These are phyloP conservation scores for Carassius auratus DNA, from an alignment of 2,113 vertebrate genomes.

Conservation along the genomic window DNA sequence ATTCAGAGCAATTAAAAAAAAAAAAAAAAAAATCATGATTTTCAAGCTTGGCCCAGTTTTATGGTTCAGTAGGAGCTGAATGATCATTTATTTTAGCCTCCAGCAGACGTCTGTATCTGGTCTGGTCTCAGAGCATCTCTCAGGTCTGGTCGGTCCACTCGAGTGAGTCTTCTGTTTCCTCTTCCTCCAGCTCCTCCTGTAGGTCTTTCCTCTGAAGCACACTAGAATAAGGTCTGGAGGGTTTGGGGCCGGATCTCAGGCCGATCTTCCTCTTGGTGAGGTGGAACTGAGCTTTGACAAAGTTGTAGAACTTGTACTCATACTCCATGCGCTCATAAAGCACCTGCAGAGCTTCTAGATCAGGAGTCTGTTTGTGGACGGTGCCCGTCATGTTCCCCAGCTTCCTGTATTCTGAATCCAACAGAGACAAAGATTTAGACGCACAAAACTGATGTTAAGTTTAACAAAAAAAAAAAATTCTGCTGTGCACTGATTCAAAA, in stretches of 20 bases:
- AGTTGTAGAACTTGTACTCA: conserved; percentile 86
- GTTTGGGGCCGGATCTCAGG: conserved; percentile 74
- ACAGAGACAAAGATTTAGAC: not conserved
- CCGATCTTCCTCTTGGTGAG: conserved; percentile 85
- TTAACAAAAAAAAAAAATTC: too few relatives aligned
- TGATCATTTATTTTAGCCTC: not conserved
- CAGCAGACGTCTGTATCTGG: not conserved
- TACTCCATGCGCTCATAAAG: conserved; percentile 86
- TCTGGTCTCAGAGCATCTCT: not conserved
- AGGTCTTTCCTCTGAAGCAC: conserved; percentile 72
- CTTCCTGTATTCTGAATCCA: conserved; percentile 79
- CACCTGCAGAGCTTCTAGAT: conserved; percentile 81
- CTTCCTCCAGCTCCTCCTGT: conserved; percentile 73
- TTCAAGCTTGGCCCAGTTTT: too few relatives aligned
- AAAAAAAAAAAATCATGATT: too few relatives aligned
- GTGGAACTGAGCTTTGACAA: conserved; percentile 85
- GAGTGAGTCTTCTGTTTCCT: conserved; percentile 70
- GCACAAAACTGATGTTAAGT: too few relatives aligned
- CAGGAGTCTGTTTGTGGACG: conserved; percentile 83
- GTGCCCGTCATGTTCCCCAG: conserved; percentile 87
- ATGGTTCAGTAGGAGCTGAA: not conserved
- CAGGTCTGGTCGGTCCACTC: conserved; percentile 43
- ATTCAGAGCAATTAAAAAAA: too few relatives aligned
- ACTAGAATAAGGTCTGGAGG: conserved; percentile 63
- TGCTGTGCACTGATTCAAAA: too few relatives aligned